Evolutionary conservation across 1,140 invertebrate species (phyloP), one percentile per base, ranked within the genome.

Genomic region (Panagrolaimus sp.): DNA sequence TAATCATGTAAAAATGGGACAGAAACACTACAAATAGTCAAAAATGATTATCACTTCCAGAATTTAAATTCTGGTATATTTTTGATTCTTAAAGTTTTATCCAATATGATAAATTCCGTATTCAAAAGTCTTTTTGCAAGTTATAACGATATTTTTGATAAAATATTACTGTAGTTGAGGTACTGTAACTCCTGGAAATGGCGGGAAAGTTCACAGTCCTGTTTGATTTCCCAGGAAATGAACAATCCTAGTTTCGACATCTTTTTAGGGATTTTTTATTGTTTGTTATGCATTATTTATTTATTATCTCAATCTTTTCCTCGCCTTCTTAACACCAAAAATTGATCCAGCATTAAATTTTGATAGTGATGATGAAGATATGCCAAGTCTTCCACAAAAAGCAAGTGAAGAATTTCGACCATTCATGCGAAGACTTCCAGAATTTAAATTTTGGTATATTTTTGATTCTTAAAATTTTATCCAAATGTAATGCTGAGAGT

Each of bases 241-340:
- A n/a, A 1, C 14, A 64, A 63, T 38, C 3, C 21, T 44, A 48
- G 0, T 63, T 65, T 32, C 32, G 32, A 38, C n/a, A 43, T 55
- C 10, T 71, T n/a, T 75, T 76, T 68, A 82, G 80, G 96, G 96
- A 74, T 99, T 95, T 93, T 98, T 98, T 85, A 98, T 99, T 80
- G 90, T 99, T 58, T 95, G 94, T 73, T 99, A 99, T 87, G 95
- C 93, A 21, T 86, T 98, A 82, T 95, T 94, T 76, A 99, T 99
- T 83, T 99, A 98, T 86, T 92, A 98, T 84, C 88, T 99, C 82
- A 99, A 98, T 88, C 88, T 98, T 84, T 97, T 99, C 86, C 95
- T 99, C 87, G 93, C 93, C 86, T 99, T 99, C 88, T 88, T 99
- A 69, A 95, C 96, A 82, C 96, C 96, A 80, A 98, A 97, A 88